Evolutionary conservation across 2,797 vertebrate species (phyloP).

Genomic region (Anomalospiza imberbis): DNA sequence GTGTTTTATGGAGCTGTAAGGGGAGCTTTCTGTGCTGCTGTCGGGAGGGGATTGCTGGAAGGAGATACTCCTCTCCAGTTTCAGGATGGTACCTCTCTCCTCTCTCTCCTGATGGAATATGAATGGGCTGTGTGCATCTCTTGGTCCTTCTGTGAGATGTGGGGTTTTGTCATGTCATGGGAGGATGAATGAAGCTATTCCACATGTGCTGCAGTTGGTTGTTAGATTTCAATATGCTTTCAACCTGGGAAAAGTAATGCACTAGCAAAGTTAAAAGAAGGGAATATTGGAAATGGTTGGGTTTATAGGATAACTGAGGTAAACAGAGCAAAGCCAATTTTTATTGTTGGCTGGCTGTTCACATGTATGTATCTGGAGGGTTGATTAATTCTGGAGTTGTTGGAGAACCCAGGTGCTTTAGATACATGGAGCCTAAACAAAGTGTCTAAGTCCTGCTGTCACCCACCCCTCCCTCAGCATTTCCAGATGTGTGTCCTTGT

Average conservation of each 20-base stretch:
- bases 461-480: neutral
- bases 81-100: too few relatives aligned
- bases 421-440: neutral
- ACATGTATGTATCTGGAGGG: neutral
- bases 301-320: neutral
- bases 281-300: neutral
- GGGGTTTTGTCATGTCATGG: neutral
- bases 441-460: neutral
- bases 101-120: neutral
- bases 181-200: neutral
- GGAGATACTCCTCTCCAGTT: neutral
- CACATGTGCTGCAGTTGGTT: neutral
- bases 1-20: neutral
- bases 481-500: neutral
- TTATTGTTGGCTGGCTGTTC: neutral
- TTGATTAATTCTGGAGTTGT: neutral
- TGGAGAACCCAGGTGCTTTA: neutral
- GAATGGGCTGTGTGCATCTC: neutral
- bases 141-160: accelerated
- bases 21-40: neutral
- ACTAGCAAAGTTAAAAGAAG: neutral
- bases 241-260: neutral
- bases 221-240: neutral
- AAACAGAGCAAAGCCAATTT: neutral
- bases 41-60: neutral